Conservation (phyloP, 2,113 vertebrate species). For the Ancistrus triradiatus region DNA sequence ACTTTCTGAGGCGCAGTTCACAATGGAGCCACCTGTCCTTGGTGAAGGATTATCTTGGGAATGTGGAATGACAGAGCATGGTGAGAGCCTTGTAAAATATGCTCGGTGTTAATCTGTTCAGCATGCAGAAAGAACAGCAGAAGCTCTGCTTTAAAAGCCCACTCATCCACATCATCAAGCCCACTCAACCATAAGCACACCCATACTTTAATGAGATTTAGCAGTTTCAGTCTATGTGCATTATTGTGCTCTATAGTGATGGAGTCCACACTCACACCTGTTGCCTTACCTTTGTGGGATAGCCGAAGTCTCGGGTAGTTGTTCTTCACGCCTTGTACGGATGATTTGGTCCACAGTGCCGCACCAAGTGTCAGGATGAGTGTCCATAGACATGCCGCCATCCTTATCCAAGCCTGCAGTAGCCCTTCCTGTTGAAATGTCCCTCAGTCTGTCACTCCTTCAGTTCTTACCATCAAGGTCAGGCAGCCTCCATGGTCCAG, state of each 20-base stretch:
- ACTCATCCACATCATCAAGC: conserved; percentile 15
- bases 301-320: conserved; percentile 74
- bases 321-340: conserved; percentile 52
- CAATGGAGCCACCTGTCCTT: not conserved
- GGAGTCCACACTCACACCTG: conserved; percentile 5
- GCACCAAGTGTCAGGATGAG: conserved; percentile 58
- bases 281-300: conserved; percentile 79
- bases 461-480: conserved; percentile 13
- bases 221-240: not conserved
- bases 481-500: conserved; percentile 13
- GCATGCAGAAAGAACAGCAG: conserved; percentile 5
- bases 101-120: conserved; percentile 21
- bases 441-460: not conserved
- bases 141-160: conserved; percentile 3
- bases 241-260: too few relatives aligned
- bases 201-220: not conserved
- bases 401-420: not conserved
- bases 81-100: conserved; percentile 6
- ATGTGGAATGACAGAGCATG: conserved; percentile 10
- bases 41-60: conserved; percentile 1
- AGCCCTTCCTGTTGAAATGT: not conserved
- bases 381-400: conserved; percentile 50
- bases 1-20: too few relatives aligned
- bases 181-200: not conserved
- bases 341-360: conserved; percentile 48